These are phyloP conservation scores for Pavo muticus DNA, from an alignment of 2,113 vertebrate species.

Conservation along the genomic window DNA sequence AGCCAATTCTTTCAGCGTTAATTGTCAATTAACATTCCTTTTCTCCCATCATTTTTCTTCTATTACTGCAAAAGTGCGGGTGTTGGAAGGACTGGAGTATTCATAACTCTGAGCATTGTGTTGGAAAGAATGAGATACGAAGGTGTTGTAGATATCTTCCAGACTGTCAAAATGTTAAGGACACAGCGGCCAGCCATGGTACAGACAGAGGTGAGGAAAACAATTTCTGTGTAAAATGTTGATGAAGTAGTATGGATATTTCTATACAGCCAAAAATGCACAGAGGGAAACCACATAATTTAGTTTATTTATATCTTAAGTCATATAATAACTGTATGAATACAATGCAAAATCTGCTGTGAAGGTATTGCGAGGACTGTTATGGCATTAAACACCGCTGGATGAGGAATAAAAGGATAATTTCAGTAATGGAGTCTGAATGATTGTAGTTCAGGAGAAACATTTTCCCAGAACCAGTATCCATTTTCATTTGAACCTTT, in stretches of 20 bases:
- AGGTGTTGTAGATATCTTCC: constrained; percentile 99
- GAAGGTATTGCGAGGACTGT: neutral
- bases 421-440: neutral
- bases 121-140: constrained; percentile 99
- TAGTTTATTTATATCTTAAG: neutral
- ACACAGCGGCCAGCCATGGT: constrained; percentile 99
- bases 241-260: neutral
- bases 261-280: neutral
- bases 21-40: neutral
- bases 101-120: constrained; percentile 99
- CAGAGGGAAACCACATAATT: neutral
- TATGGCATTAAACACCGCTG: neutral
- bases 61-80: constrained; percentile 85
- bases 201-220: constrained; percentile 93
- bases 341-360: neutral
- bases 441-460: neutral
- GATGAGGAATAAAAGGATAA: neutral
- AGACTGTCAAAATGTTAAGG: constrained; percentile 99
- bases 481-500: neutral
- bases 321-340: neutral
- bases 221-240: neutral
- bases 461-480: neutral
- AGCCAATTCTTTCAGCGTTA: neutral
- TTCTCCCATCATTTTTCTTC: neutral
- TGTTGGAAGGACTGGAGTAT: constrained; percentile 97